Base-by-base conservation (phyloP, 2,888 invertebrate species). In the Bombylius discolor region DNA sequence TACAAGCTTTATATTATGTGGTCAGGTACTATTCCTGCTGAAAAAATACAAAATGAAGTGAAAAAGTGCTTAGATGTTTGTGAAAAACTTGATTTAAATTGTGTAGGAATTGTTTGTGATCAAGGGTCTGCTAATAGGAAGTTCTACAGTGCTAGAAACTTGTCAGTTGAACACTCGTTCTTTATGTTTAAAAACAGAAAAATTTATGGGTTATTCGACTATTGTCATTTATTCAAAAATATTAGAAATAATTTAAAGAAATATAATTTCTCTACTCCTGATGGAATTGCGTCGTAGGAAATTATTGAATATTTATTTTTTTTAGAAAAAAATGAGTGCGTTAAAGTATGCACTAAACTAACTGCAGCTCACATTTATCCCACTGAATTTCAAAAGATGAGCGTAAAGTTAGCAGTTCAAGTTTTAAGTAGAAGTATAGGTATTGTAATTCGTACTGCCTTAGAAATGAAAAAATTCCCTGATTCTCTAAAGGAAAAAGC, bases 351-450 rank as follows among this genome's bases (percentile, higher is more conserved):
- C 12, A 51, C 53, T 39, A 56, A 59, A 52, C 45, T 58, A 12
- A 58, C 59, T n/a, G 49, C 46, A 4, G 57, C 56, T 31, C 58
- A 58, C 32, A 58, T 58, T 48, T 44, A 59, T 12, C 58, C 56
- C 14, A 55, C 54, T n/a, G 33, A 54, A 5, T 59, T 62, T 51
- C 55, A 62, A 50, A 60, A 60, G 59, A 59, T 60, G 51, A 55
- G 53, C n/a, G 58, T 59, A 5, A 58, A 60, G 47, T 52, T 58
- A 44, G 59, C 58, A 32, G 55, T 57, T 47, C 57, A 60, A 55
- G 57, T 58, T 39, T 55, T 61, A 46, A 60, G 60, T 42, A 44
- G 31, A 42, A 48, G 48, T 34, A 32, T 53, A 31, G 14, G 32
- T 12, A 32, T 36, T 12, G 39, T 32, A 36, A 52, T 47, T 23